Evolutionary conservation across 2,888 invertebrate species (phyloP).

Genomic region (Synanthedon formicaeformis): DNA sequence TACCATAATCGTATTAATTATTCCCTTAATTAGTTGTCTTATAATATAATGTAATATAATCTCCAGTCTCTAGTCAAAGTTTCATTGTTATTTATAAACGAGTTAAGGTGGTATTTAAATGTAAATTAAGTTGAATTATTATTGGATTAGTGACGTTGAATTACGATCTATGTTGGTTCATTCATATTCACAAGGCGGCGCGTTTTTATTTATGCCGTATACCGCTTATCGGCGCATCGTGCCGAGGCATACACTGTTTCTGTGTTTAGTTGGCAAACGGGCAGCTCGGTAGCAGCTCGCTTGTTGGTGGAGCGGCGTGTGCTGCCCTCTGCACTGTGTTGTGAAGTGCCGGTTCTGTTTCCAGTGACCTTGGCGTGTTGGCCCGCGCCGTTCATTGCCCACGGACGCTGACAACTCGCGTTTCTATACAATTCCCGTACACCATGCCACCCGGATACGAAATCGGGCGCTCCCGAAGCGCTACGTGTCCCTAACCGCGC

Average conservation of each 20-base stretch:
- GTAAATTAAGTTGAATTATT: neutral
- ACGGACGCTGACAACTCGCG: conserved; percentile 43
- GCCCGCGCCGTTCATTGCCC: conserved; percentile 61
- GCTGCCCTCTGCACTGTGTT: conserved; percentile 43
- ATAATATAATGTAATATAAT: too few relatives aligned
- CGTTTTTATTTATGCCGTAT: conserved; percentile 62
- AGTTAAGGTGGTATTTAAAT: too few relatives aligned
- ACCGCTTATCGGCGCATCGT: conserved; percentile 65
- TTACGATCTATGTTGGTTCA: conserved; percentile 29
- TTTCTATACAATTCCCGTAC: conserved; percentile 34
- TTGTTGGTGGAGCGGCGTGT: conserved; percentile 20
- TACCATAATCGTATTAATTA: too few relatives aligned
- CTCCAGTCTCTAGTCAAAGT: neutral
- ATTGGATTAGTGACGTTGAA: neutral
- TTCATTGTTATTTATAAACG: neutral
- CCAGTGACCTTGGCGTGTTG: conserved; percentile 57
- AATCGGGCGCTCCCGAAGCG: conserved; percentile 27
- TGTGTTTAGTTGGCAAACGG: conserved; percentile 62
- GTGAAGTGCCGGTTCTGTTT: conserved; percentile 26
- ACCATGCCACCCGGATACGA: conserved; percentile 44
- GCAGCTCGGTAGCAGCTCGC: conserved; percentile 50
- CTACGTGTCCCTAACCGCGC: conserved; percentile 24
- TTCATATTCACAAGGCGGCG: conserved; percentile 51
- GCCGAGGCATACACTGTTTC: conserved; percentile 24
- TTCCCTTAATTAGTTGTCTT: too few relatives aligned